Base-by-base conservation (phyloP, 2,888 invertebrate genomes). In the Harmothoe impar region DNA sequence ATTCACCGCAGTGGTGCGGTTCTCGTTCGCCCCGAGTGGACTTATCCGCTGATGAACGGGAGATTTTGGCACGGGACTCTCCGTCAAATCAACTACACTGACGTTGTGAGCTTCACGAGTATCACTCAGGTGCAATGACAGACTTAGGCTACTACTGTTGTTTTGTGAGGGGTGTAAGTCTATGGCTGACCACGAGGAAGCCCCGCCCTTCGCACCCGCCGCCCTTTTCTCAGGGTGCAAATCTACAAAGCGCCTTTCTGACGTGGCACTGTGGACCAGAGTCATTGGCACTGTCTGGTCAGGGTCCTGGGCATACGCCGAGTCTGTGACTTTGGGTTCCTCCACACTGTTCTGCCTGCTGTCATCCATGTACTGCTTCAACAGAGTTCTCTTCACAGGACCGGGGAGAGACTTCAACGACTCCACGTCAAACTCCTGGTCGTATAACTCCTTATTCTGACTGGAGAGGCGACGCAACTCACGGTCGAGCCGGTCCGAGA, bases 391-490 rank as follows among this genome's bases (percentile, higher is more conserved):
- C 51, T 90, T 90, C n/a, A 90, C 90, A 0, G 90, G 52, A 10
- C 72, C 62, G 0, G 88, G 78, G 51, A 90, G 33, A 12, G 52
- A 51, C 3, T 35, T 51, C 56, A 86, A 29, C 25, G 25, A 29
- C 15, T 56, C 56, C 35, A 33, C 25, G 15, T 43, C 84, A 77
- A 51, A 90, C 17, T 90, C 90, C 23, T 90, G 89, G 15, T 52
- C 88, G 35, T 86, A 68, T 5, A 85, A 20, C 20, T 51, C 86
- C 35, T 89, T 72, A 33, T 89, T 54, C 56, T 90, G 78, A 3
- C 77, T 89, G 33, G 89, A 72, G 25, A 91, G 81, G n/a, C 91
- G 52, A 17, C 90, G 35, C 23, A 92, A 85, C 51, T 92, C 91
- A 20, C 25, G 33, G 31, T 92, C 91, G 31, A 92, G 56, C 23